Conservation (phyloP, 2,797 vertebrate species). For the Petrocephalus schoutedeni region DNA sequence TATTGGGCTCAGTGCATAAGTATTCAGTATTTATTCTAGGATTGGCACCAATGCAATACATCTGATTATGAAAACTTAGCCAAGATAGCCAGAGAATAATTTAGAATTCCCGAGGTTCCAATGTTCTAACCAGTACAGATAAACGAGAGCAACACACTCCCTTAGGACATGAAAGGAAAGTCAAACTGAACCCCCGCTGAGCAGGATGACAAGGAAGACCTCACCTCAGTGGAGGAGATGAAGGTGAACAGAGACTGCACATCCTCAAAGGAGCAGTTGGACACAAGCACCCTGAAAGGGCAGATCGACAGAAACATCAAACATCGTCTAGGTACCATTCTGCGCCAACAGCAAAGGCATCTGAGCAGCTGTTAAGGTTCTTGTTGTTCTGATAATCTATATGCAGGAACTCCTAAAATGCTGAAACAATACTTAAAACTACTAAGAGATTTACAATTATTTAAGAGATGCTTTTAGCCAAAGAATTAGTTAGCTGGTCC, state of each 20-base stretch:
- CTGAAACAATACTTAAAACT: neutral
- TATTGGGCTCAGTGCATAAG: neutral
- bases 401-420: neutral
- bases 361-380: neutral
- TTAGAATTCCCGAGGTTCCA: neutral
- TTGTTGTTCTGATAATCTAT: neutral
- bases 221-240: constrained; percentile 64
- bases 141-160: neutral
- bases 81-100: neutral
- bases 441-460: neutral
- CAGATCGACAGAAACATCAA: constrained; percentile 5
- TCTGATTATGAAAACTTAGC: neutral
- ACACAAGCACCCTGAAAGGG: constrained; percentile 63
- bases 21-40: neutral
- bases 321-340: neutral
- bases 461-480: neutral
- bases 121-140: neutral
- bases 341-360: neutral
- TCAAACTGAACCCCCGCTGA: neutral
- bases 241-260: constrained; percentile 66
- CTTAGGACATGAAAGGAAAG: neutral
- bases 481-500: neutral
- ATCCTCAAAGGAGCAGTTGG: constrained; percentile 64
- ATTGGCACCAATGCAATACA: neutral
- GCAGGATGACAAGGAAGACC: constrained; percentile 15